Conservation (phyloP, 2,113 vertebrate species). For the Leptocoma aspasia region DNA sequence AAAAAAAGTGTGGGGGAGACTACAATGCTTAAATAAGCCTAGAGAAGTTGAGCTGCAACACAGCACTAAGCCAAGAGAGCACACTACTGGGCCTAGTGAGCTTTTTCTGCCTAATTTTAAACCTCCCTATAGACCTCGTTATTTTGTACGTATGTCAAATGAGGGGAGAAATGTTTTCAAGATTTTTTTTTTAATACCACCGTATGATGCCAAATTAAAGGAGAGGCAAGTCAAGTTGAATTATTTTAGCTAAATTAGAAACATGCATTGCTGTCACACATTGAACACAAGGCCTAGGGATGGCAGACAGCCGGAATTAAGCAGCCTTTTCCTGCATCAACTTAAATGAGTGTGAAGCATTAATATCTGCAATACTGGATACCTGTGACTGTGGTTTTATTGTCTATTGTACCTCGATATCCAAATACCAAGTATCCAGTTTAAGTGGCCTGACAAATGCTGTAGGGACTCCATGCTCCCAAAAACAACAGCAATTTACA, state of each 20-base stretch:
- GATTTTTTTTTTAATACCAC: background rate
- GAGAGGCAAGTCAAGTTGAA: background rate
- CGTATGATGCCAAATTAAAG: slow-evolving; percentile 21
- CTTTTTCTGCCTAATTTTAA: background rate
- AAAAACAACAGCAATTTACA: background rate
- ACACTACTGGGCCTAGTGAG: background rate
- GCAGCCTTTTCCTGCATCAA: background rate
- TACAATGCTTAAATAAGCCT: slow-evolving; percentile 11
- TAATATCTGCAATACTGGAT: background rate
- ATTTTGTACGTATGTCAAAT: background rate
- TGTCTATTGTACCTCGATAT: background rate
- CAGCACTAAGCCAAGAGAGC: background rate
- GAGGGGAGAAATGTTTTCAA: background rate
- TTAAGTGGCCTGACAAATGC: background rate
- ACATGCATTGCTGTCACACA: background rate
- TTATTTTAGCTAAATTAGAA: slow-evolving; percentile 30
- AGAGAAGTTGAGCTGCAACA: background rate
- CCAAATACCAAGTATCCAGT: background rate
- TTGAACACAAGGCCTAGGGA: background rate
- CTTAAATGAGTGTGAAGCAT: background rate
- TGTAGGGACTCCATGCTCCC: background rate
- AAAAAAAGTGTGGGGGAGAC: background rate
- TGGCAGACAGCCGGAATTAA: background rate
- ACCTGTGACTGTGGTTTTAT: background rate
- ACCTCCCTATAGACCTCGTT: background rate